phyloP scores from a whole-genome alignment of 1,140 invertebrate genomes.

The Tetragonula clypearis region DNA sequence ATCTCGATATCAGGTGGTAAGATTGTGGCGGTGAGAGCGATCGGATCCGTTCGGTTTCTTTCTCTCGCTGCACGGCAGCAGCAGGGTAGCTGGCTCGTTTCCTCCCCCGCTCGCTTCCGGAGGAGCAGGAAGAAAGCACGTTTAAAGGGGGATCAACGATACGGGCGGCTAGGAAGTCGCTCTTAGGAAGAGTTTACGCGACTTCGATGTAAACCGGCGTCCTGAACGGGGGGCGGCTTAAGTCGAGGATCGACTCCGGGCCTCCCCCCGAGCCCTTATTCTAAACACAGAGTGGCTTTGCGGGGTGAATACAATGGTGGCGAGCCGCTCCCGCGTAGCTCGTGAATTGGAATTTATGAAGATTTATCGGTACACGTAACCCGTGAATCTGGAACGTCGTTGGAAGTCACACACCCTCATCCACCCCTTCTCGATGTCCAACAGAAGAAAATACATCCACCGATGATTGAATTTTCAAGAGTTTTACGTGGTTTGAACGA shows the following conservation, averaged over 20 bases:
- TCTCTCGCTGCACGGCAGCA: not conserved
- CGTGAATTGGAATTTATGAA: slow-evolving; percentile 54
- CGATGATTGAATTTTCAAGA: no score
- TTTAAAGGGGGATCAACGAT: slow-evolving; percentile 14
- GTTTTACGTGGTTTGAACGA: no score
- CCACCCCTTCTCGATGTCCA: no score
- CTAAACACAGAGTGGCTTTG: slow-evolving; percentile 49
- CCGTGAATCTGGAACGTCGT: slow-evolving; percentile 16
- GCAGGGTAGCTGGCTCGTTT: not conserved
- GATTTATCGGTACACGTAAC: slow-evolving; percentile 46
- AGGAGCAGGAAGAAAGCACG: not conserved
- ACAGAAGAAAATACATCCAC: no score
- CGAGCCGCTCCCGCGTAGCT: slow-evolving; percentile 23
- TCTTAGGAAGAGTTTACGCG: slow-evolving; percentile 43
- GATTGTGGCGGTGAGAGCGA: not conserved
- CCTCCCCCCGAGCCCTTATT: slow-evolving; percentile 35
- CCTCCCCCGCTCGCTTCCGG: not conserved
- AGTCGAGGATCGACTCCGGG: slow-evolving; percentile 44
- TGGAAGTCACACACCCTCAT: not conserved
- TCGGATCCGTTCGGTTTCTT: not conserved
- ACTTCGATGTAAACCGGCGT: slow-evolving; percentile 43
- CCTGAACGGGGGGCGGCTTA: slow-evolving; percentile 34
- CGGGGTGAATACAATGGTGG: slow-evolving; percentile 35
- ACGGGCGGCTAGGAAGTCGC: slow-evolving; percentile 1
- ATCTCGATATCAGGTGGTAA: not conserved